phyloP scores from a whole-genome alignment of 2,888 invertebrate species.

The Tetrapedia diversipes region DNA sequence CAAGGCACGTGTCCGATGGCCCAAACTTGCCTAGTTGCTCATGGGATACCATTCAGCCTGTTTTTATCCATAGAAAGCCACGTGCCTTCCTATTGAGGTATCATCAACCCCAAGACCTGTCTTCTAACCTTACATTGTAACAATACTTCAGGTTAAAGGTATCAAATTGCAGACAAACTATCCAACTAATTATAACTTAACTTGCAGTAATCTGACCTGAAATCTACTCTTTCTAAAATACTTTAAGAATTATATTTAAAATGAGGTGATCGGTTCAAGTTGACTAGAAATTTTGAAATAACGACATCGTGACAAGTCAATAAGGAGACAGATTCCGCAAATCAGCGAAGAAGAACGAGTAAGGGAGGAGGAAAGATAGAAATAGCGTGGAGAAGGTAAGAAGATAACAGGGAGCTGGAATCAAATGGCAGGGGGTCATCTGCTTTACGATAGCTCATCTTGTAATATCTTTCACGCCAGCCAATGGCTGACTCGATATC shows the following conservation, averaged over 20 bases:
- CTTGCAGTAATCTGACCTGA: not conserved
- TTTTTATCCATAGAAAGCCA: conserved; percentile 1
- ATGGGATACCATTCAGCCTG: not conserved
- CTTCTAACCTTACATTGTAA: conserved; percentile 16
- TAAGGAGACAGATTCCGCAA: not conserved
- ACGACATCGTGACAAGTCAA: not conserved
- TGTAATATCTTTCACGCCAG: conserved; percentile 66
- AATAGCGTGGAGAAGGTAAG: conserved; percentile 9
- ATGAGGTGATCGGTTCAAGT: not conserved
- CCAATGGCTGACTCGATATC: conserved; percentile 69
- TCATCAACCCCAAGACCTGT: conserved; percentile 59
- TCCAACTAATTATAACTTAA: not conserved
- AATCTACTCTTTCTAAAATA: too few relatives aligned
- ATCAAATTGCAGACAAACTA: conserved; percentile 19
- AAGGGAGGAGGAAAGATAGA: too few relatives aligned
- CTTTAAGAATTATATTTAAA: not conserved
- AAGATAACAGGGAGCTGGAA: conserved; percentile 47
- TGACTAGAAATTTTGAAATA: not conserved
- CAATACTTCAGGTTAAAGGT: conserved; percentile 2
- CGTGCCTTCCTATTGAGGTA: conserved; percentile 54
- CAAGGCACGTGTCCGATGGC: conserved; percentile 24
- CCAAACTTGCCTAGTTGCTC: conserved; percentile 36
- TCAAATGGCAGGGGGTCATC: conserved; percentile 67
- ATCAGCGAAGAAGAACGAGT: too few relatives aligned
- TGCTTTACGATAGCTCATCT: conserved; percentile 69